phyloP scores from a whole-genome alignment of 2,797 vertebrate genomes.

The Hybognathus amarus region DNA sequence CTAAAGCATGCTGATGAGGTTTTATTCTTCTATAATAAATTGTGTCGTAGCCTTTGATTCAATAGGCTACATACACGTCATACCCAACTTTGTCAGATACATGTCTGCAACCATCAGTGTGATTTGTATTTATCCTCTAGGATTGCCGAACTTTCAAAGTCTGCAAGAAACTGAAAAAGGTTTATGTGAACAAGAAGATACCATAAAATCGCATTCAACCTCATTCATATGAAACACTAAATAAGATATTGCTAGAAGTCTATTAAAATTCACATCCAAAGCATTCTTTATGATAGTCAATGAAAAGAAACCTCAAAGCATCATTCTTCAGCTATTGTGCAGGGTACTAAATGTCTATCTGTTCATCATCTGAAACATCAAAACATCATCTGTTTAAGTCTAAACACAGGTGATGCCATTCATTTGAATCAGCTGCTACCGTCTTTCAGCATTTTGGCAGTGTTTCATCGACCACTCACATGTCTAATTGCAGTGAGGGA shows the following conservation, averaged over 20 bases:
- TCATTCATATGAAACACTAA: background rate
- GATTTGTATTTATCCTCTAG: too few species aligned
- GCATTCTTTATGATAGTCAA: background rate
- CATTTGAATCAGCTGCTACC: constrained; percentile 33
- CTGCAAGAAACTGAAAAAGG: background rate
- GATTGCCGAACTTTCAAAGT: too few species aligned
- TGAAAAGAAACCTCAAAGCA: background rate
- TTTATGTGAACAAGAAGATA: background rate
- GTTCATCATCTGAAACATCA: too few species aligned
- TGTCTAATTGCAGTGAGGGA: constrained; percentile 26
- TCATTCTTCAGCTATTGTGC: background rate
- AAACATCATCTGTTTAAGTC: constrained; percentile 38
- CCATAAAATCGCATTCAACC: background rate
- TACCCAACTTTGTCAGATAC: too few species aligned
- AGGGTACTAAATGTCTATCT: constrained; percentile 2
- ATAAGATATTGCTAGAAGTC: background rate
- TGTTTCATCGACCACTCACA: constrained; percentile 35
- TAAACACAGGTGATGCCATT: constrained; percentile 55
- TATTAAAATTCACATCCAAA: background rate
- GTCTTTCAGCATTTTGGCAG: constrained; percentile 39
- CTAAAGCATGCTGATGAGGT: too few species aligned
- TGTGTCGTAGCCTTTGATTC: too few species aligned
- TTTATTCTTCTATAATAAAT: too few species aligned
- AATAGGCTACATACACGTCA: too few species aligned
- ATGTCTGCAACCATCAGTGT: too few species aligned